These are phyloP conservation scores for Trachurus trachurus DNA, from an alignment of 2,797 vertebrate species.

Conservation along the genomic window DNA sequence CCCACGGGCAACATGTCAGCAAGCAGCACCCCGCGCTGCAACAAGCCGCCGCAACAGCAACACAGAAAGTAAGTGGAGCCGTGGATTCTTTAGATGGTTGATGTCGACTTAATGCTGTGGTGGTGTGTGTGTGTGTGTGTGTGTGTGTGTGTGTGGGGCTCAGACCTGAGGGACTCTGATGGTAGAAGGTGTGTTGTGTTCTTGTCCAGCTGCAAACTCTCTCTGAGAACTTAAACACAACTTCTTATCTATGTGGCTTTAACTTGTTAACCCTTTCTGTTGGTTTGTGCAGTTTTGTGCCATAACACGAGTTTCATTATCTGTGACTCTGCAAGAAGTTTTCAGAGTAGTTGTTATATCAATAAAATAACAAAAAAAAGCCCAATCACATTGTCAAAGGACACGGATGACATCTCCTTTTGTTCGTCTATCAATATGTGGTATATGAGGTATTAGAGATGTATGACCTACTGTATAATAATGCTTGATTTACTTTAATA, in stretches of 20 bases:
- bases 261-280: neutral
- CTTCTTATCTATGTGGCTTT: neutral
- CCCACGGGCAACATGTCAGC: slow-evolving; percentile 73
- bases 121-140: neutral
- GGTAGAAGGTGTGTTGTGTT: too few relatives aligned
- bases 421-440: neutral
- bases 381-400: too few relatives aligned
- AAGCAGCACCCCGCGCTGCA: slow-evolving; percentile 64
- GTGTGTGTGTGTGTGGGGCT: neutral
- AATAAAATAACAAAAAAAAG: neutral
- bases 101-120: neutral
- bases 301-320: neutral
- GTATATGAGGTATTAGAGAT: too few relatives aligned
- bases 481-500: neutral
- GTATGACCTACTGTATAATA: too few relatives aligned
- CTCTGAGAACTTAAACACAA: neutral
- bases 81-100: neutral
- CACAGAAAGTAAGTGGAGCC: slow-evolving; percentile 79
- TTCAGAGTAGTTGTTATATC: neutral
- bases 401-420: neutral
- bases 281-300: neutral
- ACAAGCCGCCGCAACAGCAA: slow-evolving; percentile 30
- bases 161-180: neutral
- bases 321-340: neutral
- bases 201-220: neutral